A percentile compares a stretch with the other conserved stretches of the same genome.
Evolutionary conservation across 2,888 invertebrate genomes (phyloP).

Genomic region (Orgyia antiqua): DNA sequence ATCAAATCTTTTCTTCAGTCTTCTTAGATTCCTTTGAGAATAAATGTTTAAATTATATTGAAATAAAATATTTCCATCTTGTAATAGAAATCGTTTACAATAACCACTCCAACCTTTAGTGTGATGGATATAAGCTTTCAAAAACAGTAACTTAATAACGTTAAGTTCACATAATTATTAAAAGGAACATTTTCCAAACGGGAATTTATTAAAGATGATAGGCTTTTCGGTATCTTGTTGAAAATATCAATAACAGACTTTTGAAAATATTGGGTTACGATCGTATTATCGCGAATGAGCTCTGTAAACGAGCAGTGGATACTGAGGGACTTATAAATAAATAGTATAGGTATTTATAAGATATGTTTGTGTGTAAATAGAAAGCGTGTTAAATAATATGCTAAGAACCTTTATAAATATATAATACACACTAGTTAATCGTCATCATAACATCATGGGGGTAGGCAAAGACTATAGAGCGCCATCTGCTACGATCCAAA

Average conservation of each 20-base stretch:
- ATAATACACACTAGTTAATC: no score
- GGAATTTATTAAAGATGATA: conserved; percentile 25
- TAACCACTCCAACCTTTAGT: conserved; percentile 6
- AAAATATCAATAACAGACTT: conserved; percentile 21
- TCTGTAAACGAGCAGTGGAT: conserved; percentile 19
- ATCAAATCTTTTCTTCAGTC: no score
- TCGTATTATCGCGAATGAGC: conserved; percentile 25
- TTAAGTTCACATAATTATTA: conserved; percentile 23
- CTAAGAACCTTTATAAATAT: no score
- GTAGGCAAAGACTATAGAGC: no score
- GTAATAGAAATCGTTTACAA: conserved; percentile 6
- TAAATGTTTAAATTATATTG: no score
- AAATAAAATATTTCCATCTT: no score
- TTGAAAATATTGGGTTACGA: conserved; percentile 28
- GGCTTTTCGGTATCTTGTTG: conserved; percentile 21
- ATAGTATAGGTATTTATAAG: conserved; percentile 3
- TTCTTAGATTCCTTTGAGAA: no score
- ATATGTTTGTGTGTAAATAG: no score
- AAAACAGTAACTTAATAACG: conserved; percentile 20
- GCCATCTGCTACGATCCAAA: no score
- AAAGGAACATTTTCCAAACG: conserved; percentile 20
- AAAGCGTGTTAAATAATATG: conserved; percentile 9
- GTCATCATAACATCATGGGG: no score
- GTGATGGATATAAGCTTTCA: conserved; percentile 12
- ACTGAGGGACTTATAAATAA: conserved; percentile 22